phyloP scores from a whole-genome alignment of 1,140 invertebrate species.

The Zaprionus davidi region DNA sequence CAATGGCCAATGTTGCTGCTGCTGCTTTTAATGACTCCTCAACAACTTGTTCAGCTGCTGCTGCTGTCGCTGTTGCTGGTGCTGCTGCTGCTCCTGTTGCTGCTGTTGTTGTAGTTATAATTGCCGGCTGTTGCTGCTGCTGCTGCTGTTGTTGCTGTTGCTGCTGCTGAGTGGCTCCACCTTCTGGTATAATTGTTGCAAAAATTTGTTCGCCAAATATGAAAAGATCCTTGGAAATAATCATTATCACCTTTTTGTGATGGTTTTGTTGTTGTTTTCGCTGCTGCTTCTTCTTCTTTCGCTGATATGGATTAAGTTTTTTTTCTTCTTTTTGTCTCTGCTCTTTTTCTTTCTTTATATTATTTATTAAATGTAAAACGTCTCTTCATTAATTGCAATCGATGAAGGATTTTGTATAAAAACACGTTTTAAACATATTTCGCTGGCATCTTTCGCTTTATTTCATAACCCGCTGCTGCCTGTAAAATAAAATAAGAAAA shows the following conservation, averaged over 20 bases:
- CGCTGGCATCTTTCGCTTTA: constrained; percentile 46
- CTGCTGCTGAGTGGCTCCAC: constrained; percentile 64
- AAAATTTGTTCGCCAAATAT: constrained; percentile 84
- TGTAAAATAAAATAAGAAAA: constrained; percentile 22
- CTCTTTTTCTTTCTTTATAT: constrained; percentile 45
- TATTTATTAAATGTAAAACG: constrained; percentile 57
- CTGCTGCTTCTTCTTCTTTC: constrained; percentile 21
- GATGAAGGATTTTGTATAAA: constrained; percentile 40
- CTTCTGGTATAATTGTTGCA: constrained; percentile 84
- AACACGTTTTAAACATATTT: constrained; percentile 70
- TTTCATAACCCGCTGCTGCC: constrained; percentile 68
- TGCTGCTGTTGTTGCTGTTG: constrained; percentile 62
- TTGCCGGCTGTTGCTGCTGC: constrained; percentile 50
- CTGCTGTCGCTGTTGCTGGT: constrained; percentile 39
- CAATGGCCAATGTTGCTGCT: constrained; percentile 39
- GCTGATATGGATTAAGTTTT: constrained; percentile 28
- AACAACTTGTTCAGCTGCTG: constrained; percentile 81
- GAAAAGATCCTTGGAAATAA: constrained; percentile 84
- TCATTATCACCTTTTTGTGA: constrained; percentile 83
- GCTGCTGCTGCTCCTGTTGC: constrained; percentile 38
- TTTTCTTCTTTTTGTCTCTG: constrained; percentile 28
- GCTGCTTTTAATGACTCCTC: constrained; percentile 74
- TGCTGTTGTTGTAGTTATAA: constrained; percentile 55
- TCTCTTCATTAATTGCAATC: constrained; percentile 45
- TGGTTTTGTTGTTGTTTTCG: constrained; percentile 44